These are phyloP conservation scores for Scaptomyza cyrtandrae DNA, from an alignment of 2,888 invertebrate species.

Conservation along the genomic window DNA sequence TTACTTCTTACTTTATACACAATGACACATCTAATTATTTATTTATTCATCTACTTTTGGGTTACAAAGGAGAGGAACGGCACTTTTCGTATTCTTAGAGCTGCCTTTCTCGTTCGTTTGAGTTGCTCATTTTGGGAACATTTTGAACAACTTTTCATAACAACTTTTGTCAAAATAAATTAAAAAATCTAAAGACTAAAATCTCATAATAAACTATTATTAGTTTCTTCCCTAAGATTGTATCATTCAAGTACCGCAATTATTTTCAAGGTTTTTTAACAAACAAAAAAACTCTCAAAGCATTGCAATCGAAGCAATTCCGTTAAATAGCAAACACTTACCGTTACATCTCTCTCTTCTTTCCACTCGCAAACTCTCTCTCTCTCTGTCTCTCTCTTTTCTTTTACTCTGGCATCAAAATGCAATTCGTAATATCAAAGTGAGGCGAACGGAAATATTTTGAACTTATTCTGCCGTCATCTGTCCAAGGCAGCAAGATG, in stretches of 20 bases:
- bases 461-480: slow-evolving; percentile 6
- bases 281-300: background rate
- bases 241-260: too few relatives aligned
- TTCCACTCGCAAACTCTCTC: background rate
- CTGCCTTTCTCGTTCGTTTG: too few relatives aligned
- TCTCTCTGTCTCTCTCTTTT: background rate
- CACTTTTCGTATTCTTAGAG: too few relatives aligned
- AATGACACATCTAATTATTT: slow-evolving; percentile 63
- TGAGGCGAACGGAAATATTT: slow-evolving; percentile 16
- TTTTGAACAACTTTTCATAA: too few relatives aligned
- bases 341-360: background rate
- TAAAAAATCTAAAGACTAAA: too few relatives aligned
- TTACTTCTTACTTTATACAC: slow-evolving; percentile 20
- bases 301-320: slow-evolving; percentile 32
- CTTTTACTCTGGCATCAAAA: slow-evolving; percentile 25
- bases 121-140: too few relatives aligned
- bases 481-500: slow-evolving; percentile 2
- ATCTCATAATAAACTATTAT: too few relatives aligned
- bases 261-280: too few relatives aligned
- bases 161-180: too few relatives aligned
- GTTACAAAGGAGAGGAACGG: slow-evolving; percentile 3
- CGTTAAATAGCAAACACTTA: slow-evolving; percentile 35
- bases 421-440: slow-evolving; percentile 29
- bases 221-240: too few relatives aligned
- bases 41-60: slow-evolving; percentile 62